Percentiles rank a stretch among this genome's conserved stretches.
Evolutionary conservation across 2,113 vertebrate species (phyloP).

Genomic region (Xenopus tropicalis): UCB_Xtro_10.0 CM004443.2:440501-441000

Average conservation of each 20-base stretch:
- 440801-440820: background rate
- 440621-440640: background rate
- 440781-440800: slow-evolving; percentile 2
- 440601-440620: too few species aligned
- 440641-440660: slow-evolving; percentile 3
- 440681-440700: background rate
- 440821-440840: too few species aligned
- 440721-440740: background rate
- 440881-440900: too few species aligned
- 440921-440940: too few species aligned
- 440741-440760: slow-evolving; percentile 12
- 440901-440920: too few species aligned
- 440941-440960: too few species aligned
- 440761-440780: background rate
- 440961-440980: too few species aligned
- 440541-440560: background rate
- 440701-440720: background rate
- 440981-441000: too few species aligned
- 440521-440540: background rate
- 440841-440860: too few species aligned
- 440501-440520: background rate
- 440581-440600: too few species aligned
- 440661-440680: background rate
- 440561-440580: slow-evolving; percentile 1
- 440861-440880: too few species aligned